phyloP scores from a whole-genome alignment of 2,888 invertebrate species.

The Thumatha senex region DNA sequence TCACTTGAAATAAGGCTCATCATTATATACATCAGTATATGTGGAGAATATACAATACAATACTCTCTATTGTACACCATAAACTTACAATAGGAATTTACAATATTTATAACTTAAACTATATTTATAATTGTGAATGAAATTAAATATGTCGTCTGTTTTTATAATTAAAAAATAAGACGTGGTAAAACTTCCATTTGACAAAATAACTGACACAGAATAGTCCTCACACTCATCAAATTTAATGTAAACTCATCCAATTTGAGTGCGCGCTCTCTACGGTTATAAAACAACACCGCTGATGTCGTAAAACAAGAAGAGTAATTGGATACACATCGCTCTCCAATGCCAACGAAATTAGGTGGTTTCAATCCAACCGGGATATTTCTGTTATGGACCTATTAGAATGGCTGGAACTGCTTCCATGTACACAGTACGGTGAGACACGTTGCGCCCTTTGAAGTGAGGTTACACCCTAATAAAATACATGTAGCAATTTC shows the following conservation, averaged over 20 bases:
- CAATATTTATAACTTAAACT: not conserved
- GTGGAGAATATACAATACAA: too few relatives aligned
- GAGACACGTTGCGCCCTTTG: not conserved
- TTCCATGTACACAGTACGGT: too few relatives aligned
- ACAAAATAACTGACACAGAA: not conserved
- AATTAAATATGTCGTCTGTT: too few relatives aligned
- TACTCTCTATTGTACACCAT: too few relatives aligned
- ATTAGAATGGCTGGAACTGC: not conserved
- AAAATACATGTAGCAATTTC: too few relatives aligned
- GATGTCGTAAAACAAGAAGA: slow-evolving; percentile 8
- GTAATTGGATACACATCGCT: slow-evolving; percentile 9
- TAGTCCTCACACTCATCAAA: not conserved
- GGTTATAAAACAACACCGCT: slow-evolving; percentile 10
- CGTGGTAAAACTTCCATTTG: not conserved
- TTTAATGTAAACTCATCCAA: slow-evolving; percentile 1
- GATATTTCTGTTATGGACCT: not conserved
- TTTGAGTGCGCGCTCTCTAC: not conserved
- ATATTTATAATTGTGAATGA: too few relatives aligned
- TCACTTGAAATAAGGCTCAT: too few relatives aligned
- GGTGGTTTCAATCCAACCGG: not conserved
- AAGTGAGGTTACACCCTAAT: not conserved
- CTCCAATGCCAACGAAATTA: slow-evolving; percentile 1
- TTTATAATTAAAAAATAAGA: too few relatives aligned
- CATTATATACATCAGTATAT: too few relatives aligned
- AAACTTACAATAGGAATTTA: not conserved